phyloP scores from a whole-genome alignment of 2,888 invertebrate species.

The Leptarthrus brevirostris region DNA sequence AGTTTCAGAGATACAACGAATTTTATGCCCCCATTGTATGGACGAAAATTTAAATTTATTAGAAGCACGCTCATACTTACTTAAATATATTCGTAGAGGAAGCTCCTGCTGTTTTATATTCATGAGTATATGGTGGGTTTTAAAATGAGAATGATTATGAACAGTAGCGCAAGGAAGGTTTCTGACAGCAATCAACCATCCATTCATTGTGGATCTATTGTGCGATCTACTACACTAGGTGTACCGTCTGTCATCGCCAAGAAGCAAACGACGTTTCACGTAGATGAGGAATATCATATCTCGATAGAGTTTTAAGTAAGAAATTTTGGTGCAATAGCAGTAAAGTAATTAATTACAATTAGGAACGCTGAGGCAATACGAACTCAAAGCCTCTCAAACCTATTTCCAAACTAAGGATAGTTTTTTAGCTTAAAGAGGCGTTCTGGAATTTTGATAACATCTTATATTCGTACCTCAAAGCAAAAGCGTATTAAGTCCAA shows the following conservation, averaged over 20 bases:
- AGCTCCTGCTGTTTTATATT: background rate
- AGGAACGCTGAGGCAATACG: background rate
- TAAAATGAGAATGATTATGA: background rate
- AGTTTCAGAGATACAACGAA: background rate
- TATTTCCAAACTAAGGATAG: no score
- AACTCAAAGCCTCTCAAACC: no score
- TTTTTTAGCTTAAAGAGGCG: no score
- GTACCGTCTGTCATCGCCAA: background rate
- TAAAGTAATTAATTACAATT: background rate
- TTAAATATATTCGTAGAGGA: background rate
- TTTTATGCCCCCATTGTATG: constrained; percentile 1
- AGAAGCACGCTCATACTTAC: background rate
- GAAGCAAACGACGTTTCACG: background rate
- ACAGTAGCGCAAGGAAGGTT: background rate
- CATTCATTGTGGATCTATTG: background rate
- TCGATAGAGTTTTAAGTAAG: background rate
- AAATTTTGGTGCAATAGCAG: background rate
- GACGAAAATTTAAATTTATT: background rate
- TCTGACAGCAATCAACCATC: constrained; percentile 8
- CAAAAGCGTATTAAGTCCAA: no score
- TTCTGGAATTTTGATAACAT: no score
- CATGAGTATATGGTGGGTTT: background rate
- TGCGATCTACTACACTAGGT: background rate
- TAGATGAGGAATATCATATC: background rate
- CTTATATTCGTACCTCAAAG: no score